Evolutionary conservation across 2,113 vertebrate species (phyloP), one percentile per base, ranked within the genome.

Genomic region (Pelvicachromis taeniatus): DNA sequence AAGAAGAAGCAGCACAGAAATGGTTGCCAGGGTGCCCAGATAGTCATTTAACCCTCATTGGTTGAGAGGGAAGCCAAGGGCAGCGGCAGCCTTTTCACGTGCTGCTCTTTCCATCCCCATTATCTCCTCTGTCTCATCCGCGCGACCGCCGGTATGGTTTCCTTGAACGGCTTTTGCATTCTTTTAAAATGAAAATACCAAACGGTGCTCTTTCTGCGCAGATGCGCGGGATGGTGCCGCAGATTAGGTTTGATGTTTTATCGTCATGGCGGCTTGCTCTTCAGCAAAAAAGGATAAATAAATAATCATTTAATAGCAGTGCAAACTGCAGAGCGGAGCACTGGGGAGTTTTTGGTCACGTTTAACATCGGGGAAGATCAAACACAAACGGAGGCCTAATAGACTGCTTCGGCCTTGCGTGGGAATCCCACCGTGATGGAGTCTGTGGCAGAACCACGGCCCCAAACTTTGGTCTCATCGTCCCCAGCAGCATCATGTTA

Each of bases 11-110:
- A 80, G 82, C 80, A 86, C 83, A 91, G 93, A 89, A 87, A 92
- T 92, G 91, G 94, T 95, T 95, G 91, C 94, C 94, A 94, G 90
- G 94, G 94, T 92, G 91, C 87, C 88, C 90, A 87, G 91, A 92
- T 90, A 91, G 91, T 93, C 89, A 92, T 94, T 95, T 94, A 93
- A 93, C 91, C 91, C 89, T 89, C 89, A 92, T 85, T 95, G 94
- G 93, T 89, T 87, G 90, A 87, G 89, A 90, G 84, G 85, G 77
- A 83, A 82, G 77, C 86, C 8, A 87, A 93, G 92, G 87, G 92
- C 89, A 89, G 88, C 52, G 45, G 70, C 83, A 87, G 85, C 88
- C 85, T 91, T 90, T 91, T 90, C 88, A 87, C 91, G 89, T 61
- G 89, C 87, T 90, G 91, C 89, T 92, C 91, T 94, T 92, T 93